Conservation (phyloP, 2,113 vertebrate genomes). For the Turnix velox region DNA sequence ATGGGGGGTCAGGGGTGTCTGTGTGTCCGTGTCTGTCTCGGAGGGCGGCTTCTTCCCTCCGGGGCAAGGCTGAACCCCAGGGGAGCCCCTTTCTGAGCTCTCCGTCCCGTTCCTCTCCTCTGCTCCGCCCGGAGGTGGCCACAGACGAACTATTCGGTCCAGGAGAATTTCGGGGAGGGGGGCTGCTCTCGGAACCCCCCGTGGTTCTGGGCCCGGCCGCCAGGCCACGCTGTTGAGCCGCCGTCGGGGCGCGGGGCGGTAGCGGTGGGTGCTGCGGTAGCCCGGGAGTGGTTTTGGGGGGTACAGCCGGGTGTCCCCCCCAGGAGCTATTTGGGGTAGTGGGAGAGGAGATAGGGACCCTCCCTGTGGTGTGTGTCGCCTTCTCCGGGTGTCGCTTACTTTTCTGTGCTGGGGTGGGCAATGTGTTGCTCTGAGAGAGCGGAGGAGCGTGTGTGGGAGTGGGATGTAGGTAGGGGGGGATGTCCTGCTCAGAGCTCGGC, state of each 20-base stretch:
- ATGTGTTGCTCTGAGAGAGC: not conserved
- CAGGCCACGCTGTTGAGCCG: not conserved
- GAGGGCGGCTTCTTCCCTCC: fast-evolving
- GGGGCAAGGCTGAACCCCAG: not conserved
- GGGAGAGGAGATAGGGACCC: not conserved
- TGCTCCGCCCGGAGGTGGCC: not conserved
- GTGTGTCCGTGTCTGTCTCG: too few species aligned
- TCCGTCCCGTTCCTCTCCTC: not conserved
- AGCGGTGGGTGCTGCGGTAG: not conserved
- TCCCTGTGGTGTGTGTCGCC: not conserved
- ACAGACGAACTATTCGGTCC: not conserved
- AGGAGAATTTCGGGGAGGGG: too few species aligned
- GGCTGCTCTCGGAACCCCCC: not conserved
- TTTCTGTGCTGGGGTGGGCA: not conserved
- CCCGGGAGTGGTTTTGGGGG: too few species aligned
- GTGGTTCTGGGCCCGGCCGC: not conserved
- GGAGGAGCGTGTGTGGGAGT: not conserved
- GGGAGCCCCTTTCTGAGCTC: too few species aligned
- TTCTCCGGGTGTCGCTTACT: not conserved
- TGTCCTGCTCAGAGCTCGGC: not conserved
- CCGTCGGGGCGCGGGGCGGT: not conserved
- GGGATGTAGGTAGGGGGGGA: fast-evolving
- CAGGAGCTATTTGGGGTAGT: not conserved
- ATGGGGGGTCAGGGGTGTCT: fast-evolving
- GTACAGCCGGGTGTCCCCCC: not conserved